A percentile compares a stretch with the other conserved stretches of the same genome.
These are phyloP conservation scores for Parasteatoda tepidariorum DNA, from an alignment of 1,140 invertebrate species.

Conservation along the genomic window DNA sequence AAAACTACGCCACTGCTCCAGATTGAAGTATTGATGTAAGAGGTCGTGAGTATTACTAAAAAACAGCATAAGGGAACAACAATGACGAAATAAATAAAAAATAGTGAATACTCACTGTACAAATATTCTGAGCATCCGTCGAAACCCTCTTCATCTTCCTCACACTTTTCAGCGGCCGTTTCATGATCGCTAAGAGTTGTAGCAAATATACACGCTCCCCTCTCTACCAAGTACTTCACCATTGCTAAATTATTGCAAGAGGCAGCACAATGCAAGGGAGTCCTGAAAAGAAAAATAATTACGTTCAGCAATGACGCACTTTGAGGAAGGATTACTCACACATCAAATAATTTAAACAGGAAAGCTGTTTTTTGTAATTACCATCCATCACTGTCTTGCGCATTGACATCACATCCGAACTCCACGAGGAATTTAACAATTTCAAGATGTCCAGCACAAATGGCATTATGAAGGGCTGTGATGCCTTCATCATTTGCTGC, in stretches of 20 bases:
- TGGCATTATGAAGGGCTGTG: conserved; percentile 98
- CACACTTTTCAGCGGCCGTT: conserved; percentile 98
- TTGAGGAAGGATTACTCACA: too few species aligned
- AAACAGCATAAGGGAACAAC: not conserved
- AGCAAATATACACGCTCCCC: conserved; percentile 98
- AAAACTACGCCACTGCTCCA: too few species aligned
- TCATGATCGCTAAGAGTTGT: conserved; percentile 97
- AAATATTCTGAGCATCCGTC: conserved; percentile 98
- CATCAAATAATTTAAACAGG: too few species aligned
- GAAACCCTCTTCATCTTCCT: conserved; percentile 98
- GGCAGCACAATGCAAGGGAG: conserved; percentile 98
- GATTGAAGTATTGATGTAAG: too few species aligned
- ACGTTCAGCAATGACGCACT: too few species aligned
- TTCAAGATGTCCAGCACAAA: conserved; percentile 98
- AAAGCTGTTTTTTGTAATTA: too few species aligned
- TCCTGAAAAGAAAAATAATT: conserved; percentile 76
- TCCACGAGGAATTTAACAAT: conserved; percentile 98
- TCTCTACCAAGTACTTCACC: conserved; percentile 97
- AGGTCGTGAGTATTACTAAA: too few species aligned
- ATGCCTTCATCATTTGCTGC: conserved; percentile 96
- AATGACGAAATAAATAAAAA: not conserved
- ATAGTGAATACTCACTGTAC: conserved; percentile 91
- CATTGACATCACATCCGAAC: conserved; percentile 98
- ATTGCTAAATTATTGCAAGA: conserved; percentile 99
- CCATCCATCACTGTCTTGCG: conserved; percentile 98